These are phyloP conservation scores for Sitobion miscanthi DNA, from an alignment of 1,140 invertebrate species.

Conservation along the genomic window DNA sequence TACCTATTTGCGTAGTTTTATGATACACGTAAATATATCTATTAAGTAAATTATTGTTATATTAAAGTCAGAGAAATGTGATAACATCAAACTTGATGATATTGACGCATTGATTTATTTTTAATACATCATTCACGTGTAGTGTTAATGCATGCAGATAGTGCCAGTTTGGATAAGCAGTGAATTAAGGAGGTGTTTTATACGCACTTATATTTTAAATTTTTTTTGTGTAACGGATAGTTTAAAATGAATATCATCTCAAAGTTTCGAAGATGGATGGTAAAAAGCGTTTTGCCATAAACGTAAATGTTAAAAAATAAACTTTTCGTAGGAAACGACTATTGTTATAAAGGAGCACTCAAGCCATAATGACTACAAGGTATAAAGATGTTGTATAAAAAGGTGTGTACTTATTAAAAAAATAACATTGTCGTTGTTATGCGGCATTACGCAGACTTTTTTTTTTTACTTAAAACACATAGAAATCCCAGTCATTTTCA, in stretches of 20 bases:
- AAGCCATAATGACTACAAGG: slow-evolving; percentile 50
- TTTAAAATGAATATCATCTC: neutral
- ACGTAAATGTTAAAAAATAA: slow-evolving; percentile 45
- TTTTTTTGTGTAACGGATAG: neutral
- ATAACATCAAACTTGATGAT: neutral
- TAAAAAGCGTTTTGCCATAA: slow-evolving; percentile 38
- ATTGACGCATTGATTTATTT: neutral
- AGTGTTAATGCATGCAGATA: neutral
- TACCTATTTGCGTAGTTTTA: neutral
- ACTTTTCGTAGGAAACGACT: slow-evolving; percentile 21
- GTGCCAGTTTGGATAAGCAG: neutral
- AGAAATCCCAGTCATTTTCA: slow-evolving; percentile 35
- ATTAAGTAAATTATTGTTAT: neutral
- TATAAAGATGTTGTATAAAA: slow-evolving; percentile 46
- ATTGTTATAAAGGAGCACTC: slow-evolving; percentile 49
- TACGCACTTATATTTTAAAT: neutral
- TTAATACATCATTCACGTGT: neutral
- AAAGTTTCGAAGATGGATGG: neutral
- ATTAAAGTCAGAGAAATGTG: neutral
- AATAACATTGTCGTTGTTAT: slow-evolving; percentile 38
- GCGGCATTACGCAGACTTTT: slow-evolving; percentile 10
- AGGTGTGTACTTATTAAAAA: slow-evolving; percentile 51
- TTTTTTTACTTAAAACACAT: slow-evolving; percentile 17
- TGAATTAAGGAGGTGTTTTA: neutral
- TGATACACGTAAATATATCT: neutral